Conservation (phyloP, 2,888 invertebrate species). For the Selenia dentaria region DNA sequence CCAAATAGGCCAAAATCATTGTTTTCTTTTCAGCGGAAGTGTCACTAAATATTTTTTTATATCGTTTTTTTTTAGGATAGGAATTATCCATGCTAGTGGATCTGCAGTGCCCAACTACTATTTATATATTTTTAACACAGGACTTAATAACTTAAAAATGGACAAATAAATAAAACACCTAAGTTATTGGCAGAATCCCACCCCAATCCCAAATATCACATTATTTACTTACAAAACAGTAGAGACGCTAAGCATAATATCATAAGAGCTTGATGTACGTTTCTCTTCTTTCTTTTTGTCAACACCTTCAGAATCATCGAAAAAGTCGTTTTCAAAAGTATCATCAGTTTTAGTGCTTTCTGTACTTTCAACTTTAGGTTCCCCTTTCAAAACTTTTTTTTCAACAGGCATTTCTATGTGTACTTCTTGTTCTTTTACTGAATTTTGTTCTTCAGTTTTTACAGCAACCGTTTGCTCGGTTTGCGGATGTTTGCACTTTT, state of each 20-base stretch:
- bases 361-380: background rate
- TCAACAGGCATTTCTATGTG: background rate
- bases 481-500: slow-evolving; percentile 37
- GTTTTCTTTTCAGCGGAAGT: too few species aligned
- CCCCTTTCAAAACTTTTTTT: background rate
- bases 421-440: background rate
- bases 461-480: background rate
- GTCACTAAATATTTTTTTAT: too few species aligned
- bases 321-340: slow-evolving; percentile 18
- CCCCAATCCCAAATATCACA: too few species aligned
- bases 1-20: too few species aligned
- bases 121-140: too few species aligned
- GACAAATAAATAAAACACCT: too few species aligned
- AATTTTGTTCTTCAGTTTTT: slow-evolving; percentile 2
- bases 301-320: slow-evolving; percentile 13
- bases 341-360: background rate
- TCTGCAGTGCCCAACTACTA: too few species aligned
- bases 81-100: too few species aligned
- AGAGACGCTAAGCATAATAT: slow-evolving; percentile 47
- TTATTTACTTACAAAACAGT: slow-evolving; percentile 51
- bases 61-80: too few species aligned
- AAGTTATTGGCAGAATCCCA: too few species aligned
- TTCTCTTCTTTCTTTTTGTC: slow-evolving; percentile 24
- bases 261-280: slow-evolving; percentile 29
- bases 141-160: too few species aligned